Conservation (phyloP, 2,888 invertebrate genomes). For the Endomychus coccineus region DNA sequence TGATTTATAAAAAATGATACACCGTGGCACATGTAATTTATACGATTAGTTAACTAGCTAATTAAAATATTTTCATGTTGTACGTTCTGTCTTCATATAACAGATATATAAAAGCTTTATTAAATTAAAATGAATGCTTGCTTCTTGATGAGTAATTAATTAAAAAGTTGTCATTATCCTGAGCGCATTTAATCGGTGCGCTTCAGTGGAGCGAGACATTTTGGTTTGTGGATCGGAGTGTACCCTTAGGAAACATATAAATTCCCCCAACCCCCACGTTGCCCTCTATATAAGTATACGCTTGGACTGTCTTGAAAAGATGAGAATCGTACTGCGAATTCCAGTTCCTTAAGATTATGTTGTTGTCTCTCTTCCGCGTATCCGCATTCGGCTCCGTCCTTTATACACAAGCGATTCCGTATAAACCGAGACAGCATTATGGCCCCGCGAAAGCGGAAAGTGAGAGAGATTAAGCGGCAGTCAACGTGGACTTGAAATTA, state of each 20-base stretch:
- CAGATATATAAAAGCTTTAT: slow-evolving; percentile 29
- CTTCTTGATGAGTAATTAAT: slow-evolving; percentile 36
- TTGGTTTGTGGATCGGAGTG: slow-evolving; percentile 37
- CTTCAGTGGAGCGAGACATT: slow-evolving; percentile 35
- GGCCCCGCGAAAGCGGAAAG: slow-evolving; percentile 31
- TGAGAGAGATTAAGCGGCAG: slow-evolving; percentile 32
- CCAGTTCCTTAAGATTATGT: slow-evolving; percentile 42
- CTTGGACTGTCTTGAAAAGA: slow-evolving; percentile 43
- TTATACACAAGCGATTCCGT: slow-evolving; percentile 22
- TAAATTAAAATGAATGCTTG: slow-evolving; percentile 34
- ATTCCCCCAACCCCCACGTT: slow-evolving; percentile 27
- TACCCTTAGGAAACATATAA: slow-evolving; percentile 41
- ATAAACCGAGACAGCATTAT: slow-evolving; percentile 35
- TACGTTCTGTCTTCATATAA: no score
- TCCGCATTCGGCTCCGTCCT: slow-evolving; percentile 16
- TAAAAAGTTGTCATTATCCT: slow-evolving; percentile 39
- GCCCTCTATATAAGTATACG: slow-evolving; percentile 38
- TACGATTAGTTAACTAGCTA: no score
- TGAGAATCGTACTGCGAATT: slow-evolving; percentile 43
- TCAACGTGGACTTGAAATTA: slow-evolving; percentile 39
- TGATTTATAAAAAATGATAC: no score
- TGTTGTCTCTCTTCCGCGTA: slow-evolving; percentile 30
- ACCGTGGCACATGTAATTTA: no score
- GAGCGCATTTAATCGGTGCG: slow-evolving; percentile 34
- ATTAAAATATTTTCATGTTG: slow-evolving; percentile 12